Percentiles rank a stretch among this genome's conserved stretches.
Conservation (phyloP, 1,140 invertebrate genomes). For the Aporrectodea caliginosa region DNA sequence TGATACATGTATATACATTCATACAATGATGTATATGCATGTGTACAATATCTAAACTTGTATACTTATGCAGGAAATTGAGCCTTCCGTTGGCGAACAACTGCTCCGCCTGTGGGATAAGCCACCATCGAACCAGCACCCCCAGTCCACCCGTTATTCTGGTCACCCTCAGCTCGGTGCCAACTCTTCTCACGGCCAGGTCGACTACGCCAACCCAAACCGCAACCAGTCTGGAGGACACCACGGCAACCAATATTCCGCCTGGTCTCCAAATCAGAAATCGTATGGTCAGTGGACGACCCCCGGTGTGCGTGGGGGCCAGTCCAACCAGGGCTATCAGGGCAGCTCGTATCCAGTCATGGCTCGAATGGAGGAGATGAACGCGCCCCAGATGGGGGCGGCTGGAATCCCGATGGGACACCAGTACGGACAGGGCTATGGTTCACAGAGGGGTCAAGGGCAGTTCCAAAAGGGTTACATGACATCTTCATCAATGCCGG, state of each 20-base stretch:
- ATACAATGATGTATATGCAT: too few species aligned
- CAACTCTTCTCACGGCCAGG: neutral
- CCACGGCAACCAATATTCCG: neutral
- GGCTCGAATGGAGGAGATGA: neutral
- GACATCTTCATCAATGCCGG: neutral
- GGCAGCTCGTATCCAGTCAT: neutral
- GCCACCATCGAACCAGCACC: conserved; percentile 23
- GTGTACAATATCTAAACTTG: too few species aligned
- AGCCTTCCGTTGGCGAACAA: conserved; percentile 55
- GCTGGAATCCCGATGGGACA: neutral
- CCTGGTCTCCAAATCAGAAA: neutral
- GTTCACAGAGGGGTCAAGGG: too few species aligned
- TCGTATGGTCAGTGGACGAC: neutral
- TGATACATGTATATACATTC: too few species aligned
- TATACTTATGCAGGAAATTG: conserved; percentile 57
- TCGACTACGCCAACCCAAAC: neutral
- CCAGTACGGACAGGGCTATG: neutral
- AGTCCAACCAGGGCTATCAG: neutral
- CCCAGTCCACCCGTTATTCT: neutral
- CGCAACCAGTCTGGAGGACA: neutral
- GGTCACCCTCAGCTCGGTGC: neutral
- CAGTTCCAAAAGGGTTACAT: neutral
- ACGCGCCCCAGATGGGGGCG: neutral
- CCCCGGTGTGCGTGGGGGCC: too few species aligned
- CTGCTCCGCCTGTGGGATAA: conserved; percentile 57